These are phyloP conservation scores for Sebastes melanostomus DNA, from an alignment of 2,797 vertebrate genomes.

Conservation along the genomic window DNA sequence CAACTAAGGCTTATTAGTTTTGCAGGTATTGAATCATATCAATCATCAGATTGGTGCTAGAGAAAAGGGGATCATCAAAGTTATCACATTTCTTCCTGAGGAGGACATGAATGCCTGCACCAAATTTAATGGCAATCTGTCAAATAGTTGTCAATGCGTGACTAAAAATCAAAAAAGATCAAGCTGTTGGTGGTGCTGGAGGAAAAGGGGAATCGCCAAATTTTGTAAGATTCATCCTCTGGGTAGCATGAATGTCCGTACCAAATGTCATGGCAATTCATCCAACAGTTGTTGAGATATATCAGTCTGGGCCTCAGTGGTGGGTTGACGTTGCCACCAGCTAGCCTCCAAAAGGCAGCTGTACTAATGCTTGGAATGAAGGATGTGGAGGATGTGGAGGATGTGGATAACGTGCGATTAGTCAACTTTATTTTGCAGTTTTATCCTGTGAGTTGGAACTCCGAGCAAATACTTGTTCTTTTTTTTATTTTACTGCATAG, in stretches of 20 bases:
- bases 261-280: not conserved
- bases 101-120: not conserved
- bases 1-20: not conserved
- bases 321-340: not conserved
- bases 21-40: not conserved
- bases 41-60: not conserved
- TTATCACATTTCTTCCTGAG: too few relatives aligned
- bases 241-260: not conserved
- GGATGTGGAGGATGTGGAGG: slow-evolving; percentile 10
- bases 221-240: not conserved
- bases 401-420: not conserved
- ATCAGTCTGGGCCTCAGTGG: not conserved
- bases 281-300: not conserved
- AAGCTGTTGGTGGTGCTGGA: not conserved
- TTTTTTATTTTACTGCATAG: slow-evolving; percentile 10
- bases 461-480: not conserved
- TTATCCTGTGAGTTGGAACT: not conserved
- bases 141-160: not conserved
- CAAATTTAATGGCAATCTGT: not conserved
- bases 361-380: not conserved
- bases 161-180: not conserved
- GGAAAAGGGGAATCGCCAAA: not conserved
- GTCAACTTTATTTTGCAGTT: slow-evolving; percentile 4
- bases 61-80: not conserved
- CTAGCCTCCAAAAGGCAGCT: not conserved